Evolutionary conservation across 2,113 vertebrate genomes (phyloP), one percentile per base, ranked within the genome.

Genomic region (Patagioenas fasciata): DNA sequence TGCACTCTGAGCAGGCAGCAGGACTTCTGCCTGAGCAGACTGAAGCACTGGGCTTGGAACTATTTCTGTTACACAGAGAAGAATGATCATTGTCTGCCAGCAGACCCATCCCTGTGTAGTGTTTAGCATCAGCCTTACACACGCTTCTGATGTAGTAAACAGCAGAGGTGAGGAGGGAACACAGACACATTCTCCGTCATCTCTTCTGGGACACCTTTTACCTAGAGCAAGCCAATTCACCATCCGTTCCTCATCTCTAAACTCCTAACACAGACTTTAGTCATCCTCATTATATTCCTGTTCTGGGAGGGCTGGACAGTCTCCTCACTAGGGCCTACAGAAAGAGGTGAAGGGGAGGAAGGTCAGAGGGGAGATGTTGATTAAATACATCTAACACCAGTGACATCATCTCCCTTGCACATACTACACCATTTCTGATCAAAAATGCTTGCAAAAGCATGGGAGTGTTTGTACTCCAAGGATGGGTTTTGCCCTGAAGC

Each of bases 211-310:
- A 93, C 48, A 61, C 17, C 13, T 80, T 89, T 95, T 83, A 73
- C 84, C 57, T 75, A 65, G 6, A 93, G 14, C 36, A 74, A 62
- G 17, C 24, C 38, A 31, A 36, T 79, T 48, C 82, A 57, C 81
- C 69, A 9, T 16, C 15, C 4, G 1, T 89, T 84, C 48, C 54
- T 73, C 50, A 92, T 93, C 91, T 78, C 34, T 58, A 40, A 97
- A 97, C 92, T 97, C 94, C 88, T 42, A 94, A 54, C 38, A 36
- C 4, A 13, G 73, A 60, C 80, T 91, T 93, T 13, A 62, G 77
- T 38, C 1, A 1, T 26, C 54, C 66, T 69, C 18, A 4, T 74
- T 40, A 2, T 13, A 60, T 32, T 36, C 56, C 62, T 83, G 42
- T 38, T 79, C 44, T 60, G 15, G 29, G 58, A 72, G 50, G 50